Percentiles rank a stretch among this genome's conserved stretches.
Conservation (phyloP, 2,888 invertebrate species). For the Diplolepis rosae region DNA sequence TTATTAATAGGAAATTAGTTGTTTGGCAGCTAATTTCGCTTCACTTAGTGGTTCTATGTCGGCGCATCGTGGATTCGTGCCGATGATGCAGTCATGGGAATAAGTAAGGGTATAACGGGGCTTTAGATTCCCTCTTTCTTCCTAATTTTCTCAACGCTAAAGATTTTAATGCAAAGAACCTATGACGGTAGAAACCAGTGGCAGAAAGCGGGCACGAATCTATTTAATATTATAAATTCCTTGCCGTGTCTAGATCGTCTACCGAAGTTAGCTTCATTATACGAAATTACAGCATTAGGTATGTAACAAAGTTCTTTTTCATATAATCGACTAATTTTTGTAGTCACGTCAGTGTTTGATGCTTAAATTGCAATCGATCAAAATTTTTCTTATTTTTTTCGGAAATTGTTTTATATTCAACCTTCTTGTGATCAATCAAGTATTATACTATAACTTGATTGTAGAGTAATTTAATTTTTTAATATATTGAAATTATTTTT, state of each 20-base stretch:
- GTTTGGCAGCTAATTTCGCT: slow-evolving; percentile 11
- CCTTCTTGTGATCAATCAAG: no score
- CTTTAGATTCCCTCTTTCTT: slow-evolving; percentile 27
- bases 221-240: slow-evolving; percentile 28
- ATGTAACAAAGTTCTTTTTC: slow-evolving; percentile 14
- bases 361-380: slow-evolving; percentile 24
- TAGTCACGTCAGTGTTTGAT: slow-evolving; percentile 22
- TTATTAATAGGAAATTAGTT: slow-evolving; percentile 1
- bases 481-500: no score
- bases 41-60: not conserved
- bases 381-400: not conserved
- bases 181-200: slow-evolving; percentile 16
- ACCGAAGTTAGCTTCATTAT: slow-evolving; percentile 17
- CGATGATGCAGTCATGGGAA: slow-evolving; percentile 22
- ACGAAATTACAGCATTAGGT: slow-evolving; percentile 25
- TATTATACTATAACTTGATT: no score
- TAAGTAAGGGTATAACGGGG: slow-evolving; percentile 17
- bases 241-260: slow-evolving; percentile 11
- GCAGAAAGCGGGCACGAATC: slow-evolving; percentile 27
- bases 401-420: no score
- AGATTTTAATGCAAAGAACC: slow-evolving; percentile 14
- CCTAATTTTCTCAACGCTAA: slow-evolving; percentile 28
- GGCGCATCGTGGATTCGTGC: slow-evolving; percentile 5
- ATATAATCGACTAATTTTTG: slow-evolving; percentile 19
- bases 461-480: no score